Base-by-base conservation (phyloP, 2,113 vertebrate genomes). In the Argyrosomus japonicus region DNA sequence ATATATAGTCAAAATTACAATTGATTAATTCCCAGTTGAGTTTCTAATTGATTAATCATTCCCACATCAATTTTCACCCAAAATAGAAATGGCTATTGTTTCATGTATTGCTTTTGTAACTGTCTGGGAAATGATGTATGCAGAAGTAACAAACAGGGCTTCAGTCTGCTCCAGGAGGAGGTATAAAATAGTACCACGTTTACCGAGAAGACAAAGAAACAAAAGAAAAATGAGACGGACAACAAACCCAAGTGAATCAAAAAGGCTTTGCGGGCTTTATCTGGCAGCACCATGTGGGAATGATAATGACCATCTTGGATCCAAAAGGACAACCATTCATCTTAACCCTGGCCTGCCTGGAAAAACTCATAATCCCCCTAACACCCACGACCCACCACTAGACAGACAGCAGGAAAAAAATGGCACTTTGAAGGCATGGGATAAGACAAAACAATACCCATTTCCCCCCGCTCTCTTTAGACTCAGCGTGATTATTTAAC, bases 261-360 rank as follows among this genome's bases (percentile, higher is more conserved):
- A 95, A 95, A 93, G 92, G 76, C 81, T 90, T 90, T 70, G 57
- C 69, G 62, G 89, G 93, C 89, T 96, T 97, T 97, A 96, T 96
- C 96, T 96, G 84, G 90, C 79, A 89, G 92, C 93, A 85, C 94
- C 94, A 95, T 94, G 96, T 95, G 95, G 94, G 90, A 95, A 94
- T 89, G 90, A 89, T 95, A 95, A 96, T 94, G 94, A 97, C 87
- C 95, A 92, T 93, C 91, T 93, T 89, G 91, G 82, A 94, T 90
- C 91, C 93, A 96, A 96, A 96, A 93, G 95, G 92, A 95, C 93
- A 93, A 88, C 93, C 92, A 96, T 96, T 96, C 93, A 97, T 96
- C 93, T 95, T 91, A 93, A 95, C 90, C 95, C 89, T 91, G 87
- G 89, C 89, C 92, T 82, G 85, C 90, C 90, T 93, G 80, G 87